Percentiles rank a stretch among this genome's conserved stretches.
Evolutionary conservation across 2,888 invertebrate species (phyloP).

Genomic region (Junonia oenone): DNA sequence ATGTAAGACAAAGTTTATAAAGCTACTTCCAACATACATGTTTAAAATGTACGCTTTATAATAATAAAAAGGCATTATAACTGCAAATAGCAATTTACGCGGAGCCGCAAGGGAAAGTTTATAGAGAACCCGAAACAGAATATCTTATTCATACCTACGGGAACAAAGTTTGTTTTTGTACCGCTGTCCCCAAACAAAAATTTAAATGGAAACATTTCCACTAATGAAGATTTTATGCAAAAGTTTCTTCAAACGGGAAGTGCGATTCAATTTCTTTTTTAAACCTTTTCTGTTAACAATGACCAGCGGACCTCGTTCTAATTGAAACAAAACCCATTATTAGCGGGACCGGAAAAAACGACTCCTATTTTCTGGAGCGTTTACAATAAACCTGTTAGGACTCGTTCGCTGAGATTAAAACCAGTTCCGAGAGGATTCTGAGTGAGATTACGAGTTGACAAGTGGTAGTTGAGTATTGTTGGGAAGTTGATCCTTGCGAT

Average conservation of each 20-base stretch:
- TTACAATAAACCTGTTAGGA: conserved; percentile 37
- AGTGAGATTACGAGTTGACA: conserved; percentile 54
- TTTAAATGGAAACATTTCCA: conserved; percentile 32
- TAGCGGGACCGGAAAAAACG: conserved; percentile 38
- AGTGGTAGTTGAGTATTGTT: conserved; percentile 48
- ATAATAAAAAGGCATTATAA: conserved; percentile 9
- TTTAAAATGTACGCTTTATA: not conserved
- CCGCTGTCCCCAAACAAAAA: conserved; percentile 23
- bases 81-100: conserved; percentile 10
- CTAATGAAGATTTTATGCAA: conserved; percentile 37
- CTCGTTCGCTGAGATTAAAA: conserved; percentile 35
- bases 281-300: conserved; percentile 33
- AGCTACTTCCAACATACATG: not conserved
- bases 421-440: conserved; percentile 27
- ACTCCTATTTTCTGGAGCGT: conserved; percentile 31
- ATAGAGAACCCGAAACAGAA: conserved; percentile 16
- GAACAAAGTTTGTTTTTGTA: conserved; percentile 16
- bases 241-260: conserved; percentile 32
- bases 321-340: conserved; percentile 41
- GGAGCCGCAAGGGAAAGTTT: conserved; percentile 13
- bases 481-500: conserved; percentile 35
- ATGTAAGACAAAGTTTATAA: not conserved
- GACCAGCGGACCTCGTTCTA: conserved; percentile 33
- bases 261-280: conserved; percentile 30
- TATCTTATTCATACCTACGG: conserved; percentile 24